Conservation (phyloP, 2,888 invertebrate species). For the Diadegma fenestrale region DNA sequence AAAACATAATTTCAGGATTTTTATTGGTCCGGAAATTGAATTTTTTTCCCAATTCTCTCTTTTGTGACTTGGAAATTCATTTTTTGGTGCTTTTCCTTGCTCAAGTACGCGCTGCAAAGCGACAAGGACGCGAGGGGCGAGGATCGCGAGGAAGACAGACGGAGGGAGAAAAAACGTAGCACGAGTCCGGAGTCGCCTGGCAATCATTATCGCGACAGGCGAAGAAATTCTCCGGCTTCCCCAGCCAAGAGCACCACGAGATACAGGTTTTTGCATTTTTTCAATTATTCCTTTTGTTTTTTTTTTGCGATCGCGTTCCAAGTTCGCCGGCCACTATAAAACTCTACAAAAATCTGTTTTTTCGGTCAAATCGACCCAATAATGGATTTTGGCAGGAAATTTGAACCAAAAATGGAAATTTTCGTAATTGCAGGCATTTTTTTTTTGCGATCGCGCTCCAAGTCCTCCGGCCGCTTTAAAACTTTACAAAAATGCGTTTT, state of each 20-base stretch:
- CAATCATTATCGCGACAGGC: constrained; percentile 80
- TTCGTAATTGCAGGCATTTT: too few species aligned
- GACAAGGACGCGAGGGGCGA: constrained; percentile 78
- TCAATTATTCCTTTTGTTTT: too few species aligned
- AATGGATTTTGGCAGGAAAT: too few species aligned
- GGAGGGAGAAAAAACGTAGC: constrained; percentile 82
- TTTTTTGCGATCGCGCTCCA: neutral
- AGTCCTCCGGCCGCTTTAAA: neutral
- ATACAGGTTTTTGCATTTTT: constrained; percentile 82
- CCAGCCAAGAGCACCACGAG: constrained; percentile 78
- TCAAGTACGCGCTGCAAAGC: constrained; percentile 75
- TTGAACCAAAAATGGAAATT: too few species aligned
- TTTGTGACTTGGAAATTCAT: neutral
- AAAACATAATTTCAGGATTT: neutral
- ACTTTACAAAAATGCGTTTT: neutral
- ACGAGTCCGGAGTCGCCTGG: constrained; percentile 81
- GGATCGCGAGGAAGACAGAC: constrained; percentile 82
- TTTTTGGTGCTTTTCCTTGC: neutral
- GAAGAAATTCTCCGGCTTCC: constrained; percentile 80
- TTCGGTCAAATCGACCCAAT: too few species aligned
- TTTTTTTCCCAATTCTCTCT: neutral
- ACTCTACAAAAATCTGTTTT: too few species aligned
- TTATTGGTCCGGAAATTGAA: neutral
- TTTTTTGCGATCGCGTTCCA: too few species aligned
- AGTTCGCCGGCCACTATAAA: too few species aligned